phyloP scores from a whole-genome alignment of 2,797 vertebrate genomes.

The Cryptoblepharus egeriae region DNA sequence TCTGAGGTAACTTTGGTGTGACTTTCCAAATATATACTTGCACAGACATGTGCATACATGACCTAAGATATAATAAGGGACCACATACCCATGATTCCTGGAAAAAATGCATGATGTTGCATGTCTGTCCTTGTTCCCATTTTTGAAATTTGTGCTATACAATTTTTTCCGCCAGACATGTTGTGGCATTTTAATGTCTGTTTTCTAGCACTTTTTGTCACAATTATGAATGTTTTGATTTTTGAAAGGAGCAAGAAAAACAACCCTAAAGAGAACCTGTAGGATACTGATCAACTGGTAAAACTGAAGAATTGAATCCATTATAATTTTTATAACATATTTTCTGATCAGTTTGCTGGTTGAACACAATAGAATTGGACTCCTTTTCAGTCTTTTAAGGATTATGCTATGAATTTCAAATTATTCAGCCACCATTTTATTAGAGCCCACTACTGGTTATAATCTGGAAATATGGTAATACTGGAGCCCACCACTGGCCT shows the following conservation, averaged over 20 bases:
- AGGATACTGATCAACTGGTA: neutral
- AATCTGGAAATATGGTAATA: too few relatives aligned
- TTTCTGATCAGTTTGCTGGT: neutral
- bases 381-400: neutral
- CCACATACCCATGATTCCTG: neutral
- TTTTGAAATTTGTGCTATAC: neutral
- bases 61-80: neutral
- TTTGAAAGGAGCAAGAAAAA: neutral
- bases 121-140: neutral
- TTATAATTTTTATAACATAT: neutral
- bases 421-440: neutral
- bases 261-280: neutral
- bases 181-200: neutral
- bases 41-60: neutral
- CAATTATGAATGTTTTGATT: neutral
- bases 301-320: neutral
- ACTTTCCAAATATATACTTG: neutral
- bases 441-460: neutral
- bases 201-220: neutral
- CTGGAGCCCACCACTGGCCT: too few relatives aligned
- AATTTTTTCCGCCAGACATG: neutral
- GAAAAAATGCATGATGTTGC: neutral
- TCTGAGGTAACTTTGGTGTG: constrained; percentile 15
- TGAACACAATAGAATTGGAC: neutral
- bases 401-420: neutral